Base-by-base conservation (phyloP, 2,888 invertebrate species). In the Prionchulus punctatus region DNA sequence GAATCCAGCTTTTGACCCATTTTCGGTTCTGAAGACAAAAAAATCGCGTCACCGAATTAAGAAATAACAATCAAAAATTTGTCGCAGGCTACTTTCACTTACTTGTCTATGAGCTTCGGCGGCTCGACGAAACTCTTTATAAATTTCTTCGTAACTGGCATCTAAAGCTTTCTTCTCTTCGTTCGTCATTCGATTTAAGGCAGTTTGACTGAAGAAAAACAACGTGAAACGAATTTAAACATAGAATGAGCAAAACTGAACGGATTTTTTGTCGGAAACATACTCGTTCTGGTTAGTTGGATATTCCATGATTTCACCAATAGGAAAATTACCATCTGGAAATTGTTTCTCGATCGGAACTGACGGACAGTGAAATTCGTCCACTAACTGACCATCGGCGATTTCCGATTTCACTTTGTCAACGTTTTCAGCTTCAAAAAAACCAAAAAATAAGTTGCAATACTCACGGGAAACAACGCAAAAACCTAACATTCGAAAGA, bases 31-130 rank as follows among this genome's bases (percentile, higher is more conserved):
- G 74, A 51, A 71, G 71, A 61, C 27, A 49, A 31, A 36, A 36
- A 36, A 36, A 36, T 36, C 18, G 36, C 12, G 7, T 7, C 18
- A 36, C 18, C 7, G 18, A 36, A 36, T 36, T 36, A 36, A 36
- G 18, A 36, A n/a, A 36, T 7, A 36, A 12, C 18, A 7, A 36
- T 36, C 18, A 36, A 7, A 36, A 36, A 36, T 36, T 36, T 36
- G 7, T 36, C 18, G 7, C 36, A 36, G 18, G 36, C 7, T 12
- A 36, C 7, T 36, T 36, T 18, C 47, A 23, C 18, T 45, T 69
- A 86, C 83, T 77, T 90, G 90, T 75, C 98, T 81, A 73, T 98
- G 98, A 48, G 91, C 94, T 72, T 99, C 98, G 12, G 98, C 96
- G 25, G 96, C 96, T 64, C 86, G 83, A 58, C 98, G 80, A 55